Evolutionary conservation across 2,888 invertebrate species (phyloP), one percentile per base, ranked within the genome.

Genomic region (Gandaritis pyraliata): DNA sequence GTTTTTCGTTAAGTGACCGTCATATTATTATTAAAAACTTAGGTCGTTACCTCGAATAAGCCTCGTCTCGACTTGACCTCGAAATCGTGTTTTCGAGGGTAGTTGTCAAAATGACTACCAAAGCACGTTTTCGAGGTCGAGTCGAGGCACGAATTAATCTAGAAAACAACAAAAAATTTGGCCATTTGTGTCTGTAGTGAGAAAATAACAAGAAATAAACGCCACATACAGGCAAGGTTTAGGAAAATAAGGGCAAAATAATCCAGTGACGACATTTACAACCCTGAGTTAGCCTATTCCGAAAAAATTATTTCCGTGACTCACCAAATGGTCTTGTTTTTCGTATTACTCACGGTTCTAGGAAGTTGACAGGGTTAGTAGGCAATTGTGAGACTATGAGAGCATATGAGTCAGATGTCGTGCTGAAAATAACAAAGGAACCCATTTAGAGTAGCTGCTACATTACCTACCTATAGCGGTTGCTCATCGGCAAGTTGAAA

Each of bases 261-360:
- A 36, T 18, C 7, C 18, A 13, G 11, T 30, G 50, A 57, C 1
- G 6, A 23, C 23, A 23, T 23, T 3, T 23, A 23, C 23, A 23
- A 23, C 23, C 4, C 4, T 23, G 4, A 3, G 23, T 30, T 30
- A 18, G 33, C 4, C 50, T 52, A 48, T 46, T 53, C 48, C 52
- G 29, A 49, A 53, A 61, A 57, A 57, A 51, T 43, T 18, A 55
- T 55, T 13, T 29, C 16, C 39, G 29, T 63, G 63, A 56, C 29
- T 63, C 58, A 63, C 15, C 10, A 29, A 58, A 58, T 48, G 43
- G 16, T 45, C 63, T 63, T 63, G 58, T 58, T 63, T 23, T 58
- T 58, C 18, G 54, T 30, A 46, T 71, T 68, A 71, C 60, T 69
- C 71, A 70, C 39, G 45, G 50, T 71, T 66, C 69, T 59, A 56